Percentiles rank a stretch among this genome's conserved stretches.
Evolutionary conservation across 30 jellyfish, hydroid and myxozoan genomes (phyloP).

Genomic region (Chrysaora quinquecirrha): DNA sequence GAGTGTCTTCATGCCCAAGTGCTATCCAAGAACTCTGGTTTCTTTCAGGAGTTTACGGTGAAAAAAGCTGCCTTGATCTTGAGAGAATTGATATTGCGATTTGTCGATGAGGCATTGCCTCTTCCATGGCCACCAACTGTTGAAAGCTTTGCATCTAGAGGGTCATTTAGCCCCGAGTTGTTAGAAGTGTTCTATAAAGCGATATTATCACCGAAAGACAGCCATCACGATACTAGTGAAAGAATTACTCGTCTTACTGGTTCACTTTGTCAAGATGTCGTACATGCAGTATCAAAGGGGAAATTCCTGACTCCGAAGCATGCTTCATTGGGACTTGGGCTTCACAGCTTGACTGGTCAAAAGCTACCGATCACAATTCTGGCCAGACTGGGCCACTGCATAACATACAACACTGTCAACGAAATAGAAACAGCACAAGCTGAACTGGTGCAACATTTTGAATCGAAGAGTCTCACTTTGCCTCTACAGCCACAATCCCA

Average conservation of each 20-base stretch:
- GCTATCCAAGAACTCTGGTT: neutral
- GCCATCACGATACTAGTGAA: constrained; percentile 5
- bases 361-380: constrained; percentile 38
- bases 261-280: neutral
- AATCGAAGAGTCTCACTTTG: neutral
- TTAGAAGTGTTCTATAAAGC: neutral
- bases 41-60: neutral
- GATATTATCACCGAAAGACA: neutral
- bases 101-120: neutral
- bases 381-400: constrained; percentile 40
- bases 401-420: constrained; percentile 17
- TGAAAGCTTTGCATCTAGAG: neutral
- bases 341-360: constrained; percentile 55
- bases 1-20: constrained; percentile 6
- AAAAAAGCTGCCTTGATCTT: neutral
- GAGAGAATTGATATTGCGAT: neutral
- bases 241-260: neutral
- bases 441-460: constrained; percentile 18
- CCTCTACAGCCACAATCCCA: constrained; percentile 32
- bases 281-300: neutral
- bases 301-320: constrained; percentile 2
- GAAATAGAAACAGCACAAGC: constrained; percentile 65
- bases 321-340: constrained; percentile 26
- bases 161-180: neutral
- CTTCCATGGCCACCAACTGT: constrained; percentile 16